These are phyloP conservation scores for Chloromyia formosa DNA, from an alignment of 2,888 invertebrate species.

Conservation along the genomic window DNA sequence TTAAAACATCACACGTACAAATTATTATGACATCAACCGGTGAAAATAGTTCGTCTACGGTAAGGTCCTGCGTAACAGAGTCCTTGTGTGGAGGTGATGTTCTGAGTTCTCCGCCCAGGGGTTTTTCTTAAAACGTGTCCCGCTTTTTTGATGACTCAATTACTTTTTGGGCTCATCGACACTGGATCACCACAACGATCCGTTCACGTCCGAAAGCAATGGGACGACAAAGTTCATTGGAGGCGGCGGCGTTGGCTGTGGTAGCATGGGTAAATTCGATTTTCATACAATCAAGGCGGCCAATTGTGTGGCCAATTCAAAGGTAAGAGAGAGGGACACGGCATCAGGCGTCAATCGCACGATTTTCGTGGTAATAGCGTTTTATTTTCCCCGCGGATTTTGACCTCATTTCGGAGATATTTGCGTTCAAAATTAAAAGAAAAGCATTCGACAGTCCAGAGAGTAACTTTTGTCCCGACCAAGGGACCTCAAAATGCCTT, in stretches of 20 bases:
- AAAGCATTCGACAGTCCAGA: too few species aligned
- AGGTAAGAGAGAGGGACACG: conserved; percentile 40
- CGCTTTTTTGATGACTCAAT: background rate
- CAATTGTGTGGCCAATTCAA: conserved; percentile 50
- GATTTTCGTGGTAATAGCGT: too few species aligned
- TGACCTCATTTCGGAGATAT: too few species aligned
- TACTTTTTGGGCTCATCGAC: background rate
- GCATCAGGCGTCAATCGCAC: too few species aligned
- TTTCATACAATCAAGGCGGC: conserved; percentile 63
- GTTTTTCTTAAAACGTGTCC: background rate
- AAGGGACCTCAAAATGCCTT: too few species aligned
- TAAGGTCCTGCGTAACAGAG: background rate
- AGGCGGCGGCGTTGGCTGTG: too few species aligned
- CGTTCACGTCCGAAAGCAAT: conserved; percentile 56
- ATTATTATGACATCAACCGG: conserved; percentile 6
- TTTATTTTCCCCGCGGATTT: too few species aligned
- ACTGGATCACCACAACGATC: conserved; percentile 50
- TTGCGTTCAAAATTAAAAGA: too few species aligned
- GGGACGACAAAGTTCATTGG: conserved; percentile 57
- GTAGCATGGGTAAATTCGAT: conserved; percentile 57
- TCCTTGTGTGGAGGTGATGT: too few species aligned
- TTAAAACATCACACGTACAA: background rate
- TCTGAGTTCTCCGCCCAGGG: too few species aligned
- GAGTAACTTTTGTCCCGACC: too few species aligned
- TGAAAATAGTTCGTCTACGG: conserved; percentile 27